Conservation (phyloP, 2,888 invertebrate genomes). For the Tetheella fluctuosa region DNA sequence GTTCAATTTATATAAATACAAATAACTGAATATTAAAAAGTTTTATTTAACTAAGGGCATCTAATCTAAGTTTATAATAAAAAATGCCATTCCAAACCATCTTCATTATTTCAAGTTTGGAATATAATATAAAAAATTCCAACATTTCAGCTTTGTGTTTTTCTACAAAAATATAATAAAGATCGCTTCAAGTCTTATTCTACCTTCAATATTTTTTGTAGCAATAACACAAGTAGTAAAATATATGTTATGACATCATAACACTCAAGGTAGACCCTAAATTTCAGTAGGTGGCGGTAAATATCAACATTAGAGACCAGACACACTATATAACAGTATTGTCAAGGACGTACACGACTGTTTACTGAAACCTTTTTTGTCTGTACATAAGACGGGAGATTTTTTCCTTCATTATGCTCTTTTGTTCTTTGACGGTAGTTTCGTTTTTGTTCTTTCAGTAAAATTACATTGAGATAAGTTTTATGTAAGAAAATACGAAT, state of each 20-base stretch:
- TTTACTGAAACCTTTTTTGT: background rate
- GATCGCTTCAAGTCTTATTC: background rate
- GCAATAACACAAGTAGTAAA: slow-evolving; percentile 8
- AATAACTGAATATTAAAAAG: no score
- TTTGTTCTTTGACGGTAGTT: slow-evolving; percentile 3
- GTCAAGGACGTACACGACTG: background rate
- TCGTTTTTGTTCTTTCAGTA: slow-evolving; percentile 1
- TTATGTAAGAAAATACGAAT: slow-evolving; percentile 1
- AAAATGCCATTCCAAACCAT: background rate
- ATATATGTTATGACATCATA: slow-evolving; percentile 6
- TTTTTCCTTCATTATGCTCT: background rate
- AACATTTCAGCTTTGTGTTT: background rate
- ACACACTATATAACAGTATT: slow-evolving; percentile 8
- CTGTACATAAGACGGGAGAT: slow-evolving; percentile 1
- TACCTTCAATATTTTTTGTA: slow-evolving; percentile 2
- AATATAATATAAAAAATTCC: background rate
- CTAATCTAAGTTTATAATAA: background rate
- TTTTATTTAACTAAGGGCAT: background rate
- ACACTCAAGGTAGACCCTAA: slow-evolving; percentile 6
- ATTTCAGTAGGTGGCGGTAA: slow-evolving; percentile 9
- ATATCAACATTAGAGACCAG: slow-evolving; percentile 6
- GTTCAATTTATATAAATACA: background rate
- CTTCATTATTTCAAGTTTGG: background rate
- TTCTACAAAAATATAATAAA: background rate
- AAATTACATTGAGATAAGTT: slow-evolving; percentile 4